Conservation (phyloP, 2,888 invertebrate species). For the Epistrophe eligans region DNA sequence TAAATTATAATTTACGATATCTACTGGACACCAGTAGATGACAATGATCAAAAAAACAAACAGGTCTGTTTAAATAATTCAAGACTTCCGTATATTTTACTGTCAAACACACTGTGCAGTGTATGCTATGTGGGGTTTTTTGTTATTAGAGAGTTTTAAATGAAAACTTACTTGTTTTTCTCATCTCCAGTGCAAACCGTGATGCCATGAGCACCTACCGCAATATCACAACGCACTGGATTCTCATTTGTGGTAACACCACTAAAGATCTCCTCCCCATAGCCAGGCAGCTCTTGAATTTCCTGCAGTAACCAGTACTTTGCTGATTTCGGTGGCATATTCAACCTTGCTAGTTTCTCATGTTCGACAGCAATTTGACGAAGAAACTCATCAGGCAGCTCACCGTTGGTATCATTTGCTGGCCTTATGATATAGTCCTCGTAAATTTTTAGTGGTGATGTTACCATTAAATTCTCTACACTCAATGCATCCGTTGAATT, state of each 20-base stretch:
- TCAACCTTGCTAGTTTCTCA: slow-evolving; percentile 83
- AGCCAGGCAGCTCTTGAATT: slow-evolving; percentile 91
- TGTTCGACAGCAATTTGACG: slow-evolving; percentile 82
- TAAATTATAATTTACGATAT: no score
- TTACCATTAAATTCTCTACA: slow-evolving; percentile 78
- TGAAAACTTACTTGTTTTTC: slow-evolving; percentile 85
- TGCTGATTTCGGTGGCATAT: slow-evolving; percentile 90
- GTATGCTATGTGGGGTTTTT: not conserved
- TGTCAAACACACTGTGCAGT: slow-evolving; percentile 13
- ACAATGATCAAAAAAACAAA: no score
- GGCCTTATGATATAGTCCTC: slow-evolving; percentile 82
- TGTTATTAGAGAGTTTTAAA: not conserved
- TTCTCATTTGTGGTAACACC: slow-evolving; percentile 85
- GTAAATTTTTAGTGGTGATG: slow-evolving; percentile 81
- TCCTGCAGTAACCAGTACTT: slow-evolving; percentile 93
- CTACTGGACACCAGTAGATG: no score
- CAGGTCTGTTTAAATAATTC: no score
- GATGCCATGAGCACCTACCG: slow-evolving; percentile 93
- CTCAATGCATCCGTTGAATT: slow-evolving; percentile 59
- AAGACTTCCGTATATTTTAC: not conserved
- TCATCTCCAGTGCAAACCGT: slow-evolving; percentile 88
- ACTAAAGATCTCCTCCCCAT: slow-evolving; percentile 93
- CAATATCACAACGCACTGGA: slow-evolving; percentile 85
- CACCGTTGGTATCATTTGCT: slow-evolving; percentile 68
- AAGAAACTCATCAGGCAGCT: slow-evolving; percentile 81